phyloP scores from a whole-genome alignment of 2,113 vertebrate species.

The Hyaena hyaena region DNA sequence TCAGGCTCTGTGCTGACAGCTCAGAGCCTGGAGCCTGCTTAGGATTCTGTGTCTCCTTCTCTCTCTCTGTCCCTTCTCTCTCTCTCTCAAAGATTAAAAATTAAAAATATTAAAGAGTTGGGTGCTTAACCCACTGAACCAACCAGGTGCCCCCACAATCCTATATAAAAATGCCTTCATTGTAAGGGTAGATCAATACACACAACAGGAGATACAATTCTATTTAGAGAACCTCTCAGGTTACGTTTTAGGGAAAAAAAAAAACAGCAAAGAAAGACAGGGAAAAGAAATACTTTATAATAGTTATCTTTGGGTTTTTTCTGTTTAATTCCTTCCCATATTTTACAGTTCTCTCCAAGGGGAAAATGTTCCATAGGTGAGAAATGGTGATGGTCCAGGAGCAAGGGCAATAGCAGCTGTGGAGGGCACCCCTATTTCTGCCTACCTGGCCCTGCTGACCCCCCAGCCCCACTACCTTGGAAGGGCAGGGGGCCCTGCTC shows the following conservation, averaged over 20 bases:
- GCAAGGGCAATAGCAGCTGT: neutral
- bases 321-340: neutral
- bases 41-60: too few species aligned
- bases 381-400: neutral
- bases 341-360: neutral
- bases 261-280: neutral
- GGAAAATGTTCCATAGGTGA: neutral
- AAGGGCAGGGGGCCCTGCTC: neutral
- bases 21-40: too few species aligned
- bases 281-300: neutral
- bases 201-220: accelerated
- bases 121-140: too few species aligned
- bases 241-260: neutral
- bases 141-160: too few species aligned
- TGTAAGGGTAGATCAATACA: neutral
- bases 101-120: too few species aligned
- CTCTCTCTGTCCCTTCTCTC: too few species aligned
- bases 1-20: too few species aligned
- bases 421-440: neutral
- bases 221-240: neutral
- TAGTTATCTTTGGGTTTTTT: neutral
- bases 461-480: accelerated
- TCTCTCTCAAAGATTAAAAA: too few species aligned
- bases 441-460: neutral
- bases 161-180: accelerated